Evolutionary conservation across 2,113 vertebrate species (phyloP), one percentile per base, ranked within the genome.

Genomic region (Podarcis raffonei): DNA sequence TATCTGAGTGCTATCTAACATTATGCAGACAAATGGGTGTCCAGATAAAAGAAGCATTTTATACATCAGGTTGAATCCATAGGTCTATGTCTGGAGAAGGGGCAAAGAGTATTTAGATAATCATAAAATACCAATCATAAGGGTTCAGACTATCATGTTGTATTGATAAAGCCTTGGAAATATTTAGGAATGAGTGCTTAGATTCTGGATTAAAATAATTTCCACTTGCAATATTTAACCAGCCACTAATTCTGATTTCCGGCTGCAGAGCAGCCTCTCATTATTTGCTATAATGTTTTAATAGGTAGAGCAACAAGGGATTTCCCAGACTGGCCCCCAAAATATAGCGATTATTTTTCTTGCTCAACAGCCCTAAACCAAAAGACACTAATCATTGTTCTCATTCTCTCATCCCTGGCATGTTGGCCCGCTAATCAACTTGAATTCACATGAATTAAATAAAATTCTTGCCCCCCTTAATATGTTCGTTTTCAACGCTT

Each of bases 401-500:
- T 90, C 87, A 74, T 78, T 91, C 87, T 90, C 89, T 91, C 87
- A 92, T 87, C 93, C 86, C 87, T 95, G 94, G 94, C 92, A 92
- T 89, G 88, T 95, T 90, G 82, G 90, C 91, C 92, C 93, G 95
- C 89, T 94, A 95, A 96, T 94, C 89, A n/a, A 91, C 35, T 13
- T 90, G 77, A 71, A 96, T 96, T 95, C 96, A 91, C 91, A 95
- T 90, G 91, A 96, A 96, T 97, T 97, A 96, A 93, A 97, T 97
- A 97, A 96, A 98, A 95, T 95, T 96, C 95, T 96, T 95, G 9
- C 80, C 18, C 94, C 95, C 94, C 91, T 94, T 97, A 97, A 97
- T 97, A 97, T 96, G 97, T 97, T 97, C 96, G 90, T 97, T 97
- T 97, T 97, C 97, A 97, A 97, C 96, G 97, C 97, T 97, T 97